Evolutionary conservation across 1,140 invertebrate genomes (phyloP).

Genomic region (Dysdera silvatica): DNA sequence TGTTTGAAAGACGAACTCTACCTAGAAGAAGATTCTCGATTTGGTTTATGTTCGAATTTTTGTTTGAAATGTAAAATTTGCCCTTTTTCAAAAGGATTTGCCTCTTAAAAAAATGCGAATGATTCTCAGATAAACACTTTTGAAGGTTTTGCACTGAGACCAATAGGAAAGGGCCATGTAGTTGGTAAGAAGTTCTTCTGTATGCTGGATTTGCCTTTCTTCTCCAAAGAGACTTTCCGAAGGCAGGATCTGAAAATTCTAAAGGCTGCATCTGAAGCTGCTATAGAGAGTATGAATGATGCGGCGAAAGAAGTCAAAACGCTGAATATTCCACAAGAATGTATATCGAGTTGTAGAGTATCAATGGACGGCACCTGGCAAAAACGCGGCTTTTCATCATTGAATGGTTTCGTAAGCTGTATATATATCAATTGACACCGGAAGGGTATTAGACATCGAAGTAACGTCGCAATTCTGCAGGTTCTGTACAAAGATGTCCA

Average conservation of each 20-base stretch:
- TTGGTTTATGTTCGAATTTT: not conserved
- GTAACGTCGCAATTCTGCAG: not conserved
- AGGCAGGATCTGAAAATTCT: not conserved
- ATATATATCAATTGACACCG: not conserved
- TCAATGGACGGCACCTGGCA: not conserved
- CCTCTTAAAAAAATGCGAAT: not conserved
- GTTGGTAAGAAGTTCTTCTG: not conserved
- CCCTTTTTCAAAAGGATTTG: not conserved
- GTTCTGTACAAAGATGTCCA: not conserved
- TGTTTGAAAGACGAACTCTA: not conserved
- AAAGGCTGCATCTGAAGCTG: not conserved
- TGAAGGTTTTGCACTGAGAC: too few species aligned
- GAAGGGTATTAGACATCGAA: not conserved
- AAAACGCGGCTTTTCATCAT: not conserved
- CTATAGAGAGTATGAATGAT: not conserved
- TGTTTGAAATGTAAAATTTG: not conserved
- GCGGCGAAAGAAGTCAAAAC: not conserved
- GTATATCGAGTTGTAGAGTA: not conserved
- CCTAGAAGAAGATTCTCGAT: not conserved
- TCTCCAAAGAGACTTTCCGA: not conserved
- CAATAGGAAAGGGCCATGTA: not conserved
- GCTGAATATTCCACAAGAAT: not conserved
- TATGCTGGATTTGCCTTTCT: not conserved
- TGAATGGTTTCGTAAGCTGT: not conserved
- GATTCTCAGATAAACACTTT: not conserved